These are phyloP conservation scores for Camponotus vicinus DNA, from an alignment of 1,140 invertebrate species.

Conservation along the genomic window DNA sequence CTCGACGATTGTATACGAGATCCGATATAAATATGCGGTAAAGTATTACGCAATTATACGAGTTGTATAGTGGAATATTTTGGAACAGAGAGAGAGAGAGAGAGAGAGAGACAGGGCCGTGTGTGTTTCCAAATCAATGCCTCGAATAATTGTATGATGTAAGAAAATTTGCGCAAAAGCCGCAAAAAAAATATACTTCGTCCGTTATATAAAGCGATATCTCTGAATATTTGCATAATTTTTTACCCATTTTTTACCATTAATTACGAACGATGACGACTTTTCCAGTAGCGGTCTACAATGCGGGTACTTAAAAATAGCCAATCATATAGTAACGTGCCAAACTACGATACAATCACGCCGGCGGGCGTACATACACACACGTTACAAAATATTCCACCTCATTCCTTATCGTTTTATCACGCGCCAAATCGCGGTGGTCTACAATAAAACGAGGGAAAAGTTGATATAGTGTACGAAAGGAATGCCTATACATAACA, in stretches of 20 bases:
- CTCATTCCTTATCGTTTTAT: conserved; percentile 35
- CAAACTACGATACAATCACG: conserved; percentile 30
- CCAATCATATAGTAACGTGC: conserved; percentile 35
- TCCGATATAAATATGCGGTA: neutral
- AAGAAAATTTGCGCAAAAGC: neutral
- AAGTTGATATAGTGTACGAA: conserved; percentile 5
- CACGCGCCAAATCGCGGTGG: neutral
- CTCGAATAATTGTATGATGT: neutral
- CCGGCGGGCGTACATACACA: neutral
- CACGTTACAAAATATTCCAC: conserved; percentile 25
- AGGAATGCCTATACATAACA: conserved; percentile 17
- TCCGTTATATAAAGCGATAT: neutral
- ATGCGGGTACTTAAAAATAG: conserved; percentile 38
- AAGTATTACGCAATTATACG: neutral
- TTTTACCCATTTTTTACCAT: neutral
- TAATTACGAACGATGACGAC: neutral
- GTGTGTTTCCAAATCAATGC: neutral
- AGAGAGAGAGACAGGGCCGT: neutral
- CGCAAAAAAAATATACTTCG: neutral
- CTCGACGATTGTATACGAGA: neutral
- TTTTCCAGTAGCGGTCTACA: conserved; percentile 32
- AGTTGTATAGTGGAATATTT: neutral
- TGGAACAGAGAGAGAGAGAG: neutral
- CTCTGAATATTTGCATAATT: neutral
- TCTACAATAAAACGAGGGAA: neutral